phyloP scores from a whole-genome alignment of 2,888 invertebrate genomes.

The Tetragnatha montana region DNA sequence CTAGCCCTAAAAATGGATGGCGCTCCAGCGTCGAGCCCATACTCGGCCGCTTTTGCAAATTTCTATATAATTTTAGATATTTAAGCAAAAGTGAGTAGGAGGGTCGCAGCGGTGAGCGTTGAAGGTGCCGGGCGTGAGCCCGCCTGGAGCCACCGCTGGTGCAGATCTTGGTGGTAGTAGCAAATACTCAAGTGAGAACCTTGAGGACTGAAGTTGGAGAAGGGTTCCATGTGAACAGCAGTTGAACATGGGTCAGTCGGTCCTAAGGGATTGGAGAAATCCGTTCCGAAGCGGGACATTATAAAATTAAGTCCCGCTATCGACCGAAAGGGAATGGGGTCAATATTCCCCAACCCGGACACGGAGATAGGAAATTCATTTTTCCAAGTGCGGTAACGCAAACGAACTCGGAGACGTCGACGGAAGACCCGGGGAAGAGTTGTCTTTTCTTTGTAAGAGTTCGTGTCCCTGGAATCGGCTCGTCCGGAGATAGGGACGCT shows the following conservation, averaged over 20 bases:
- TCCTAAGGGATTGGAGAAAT: constrained; percentile 75
- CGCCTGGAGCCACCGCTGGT: constrained; percentile 78
- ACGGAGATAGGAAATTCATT: constrained; percentile 72
- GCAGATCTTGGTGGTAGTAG: constrained; percentile 83
- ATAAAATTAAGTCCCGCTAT: constrained; percentile 49
- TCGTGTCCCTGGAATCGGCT: constrained; percentile 77
- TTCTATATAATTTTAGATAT: no score
- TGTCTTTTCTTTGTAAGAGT: constrained; percentile 77
- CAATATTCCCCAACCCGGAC: constrained; percentile 74
- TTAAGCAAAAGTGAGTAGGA: constrained; percentile 83
- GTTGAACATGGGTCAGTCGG: constrained; percentile 77
- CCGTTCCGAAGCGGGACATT: constrained; percentile 72
- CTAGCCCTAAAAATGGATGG: no score
- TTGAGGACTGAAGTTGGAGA: constrained; percentile 78
- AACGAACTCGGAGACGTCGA: constrained; percentile 76
- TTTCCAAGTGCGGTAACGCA: constrained; percentile 75
- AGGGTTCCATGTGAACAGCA: constrained; percentile 81
- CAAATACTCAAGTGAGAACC: constrained; percentile 82
- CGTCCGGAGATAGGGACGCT: constrained; percentile 76
- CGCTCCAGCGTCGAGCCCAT: no score
- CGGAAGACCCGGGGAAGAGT: constrained; percentile 76
- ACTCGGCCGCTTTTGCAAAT: no score
- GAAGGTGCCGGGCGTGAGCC: constrained; percentile 81
- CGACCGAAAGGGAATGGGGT: constrained; percentile 75
- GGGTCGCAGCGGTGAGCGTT: constrained; percentile 79